phyloP scores from a whole-genome alignment of 2,797 vertebrate species.

The Halcyon leucocephala region DNA sequence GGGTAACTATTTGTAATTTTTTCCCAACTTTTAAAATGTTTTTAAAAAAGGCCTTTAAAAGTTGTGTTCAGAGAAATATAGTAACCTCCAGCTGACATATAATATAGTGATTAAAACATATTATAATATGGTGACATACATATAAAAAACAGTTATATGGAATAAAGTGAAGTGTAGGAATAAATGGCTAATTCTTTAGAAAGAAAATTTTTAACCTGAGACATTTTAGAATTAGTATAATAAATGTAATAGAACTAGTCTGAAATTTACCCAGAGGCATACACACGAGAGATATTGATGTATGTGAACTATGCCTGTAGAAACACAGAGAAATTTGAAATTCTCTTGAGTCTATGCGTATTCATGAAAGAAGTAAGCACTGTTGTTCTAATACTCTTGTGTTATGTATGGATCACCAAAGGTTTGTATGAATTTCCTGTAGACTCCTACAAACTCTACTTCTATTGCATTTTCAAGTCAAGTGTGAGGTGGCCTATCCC shows the following conservation, averaged over 20 bases:
- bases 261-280: not conserved
- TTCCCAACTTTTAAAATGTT: not conserved
- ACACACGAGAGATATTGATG: not conserved
- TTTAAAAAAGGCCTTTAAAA: not conserved
- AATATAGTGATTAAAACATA: not conserved
- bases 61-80: not conserved
- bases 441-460: not conserved
- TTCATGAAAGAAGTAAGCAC: not conserved
- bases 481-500: not conserved
- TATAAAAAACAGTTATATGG: not conserved
- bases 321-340: not conserved
- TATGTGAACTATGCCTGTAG: not conserved
- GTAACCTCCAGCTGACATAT: not conserved
- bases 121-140: not conserved
- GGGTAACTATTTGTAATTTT: not conserved
- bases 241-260: not conserved
- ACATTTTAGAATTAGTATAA: not conserved
- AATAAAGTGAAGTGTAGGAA: not conserved
- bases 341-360: not conserved
- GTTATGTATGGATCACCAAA: not conserved
- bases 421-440: not conserved
- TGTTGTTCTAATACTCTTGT: not conserved
- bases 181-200: not conserved
- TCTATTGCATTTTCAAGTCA: not conserved
- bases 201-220: not conserved